phyloP scores from a whole-genome alignment of 35 echinoderm and acorn worm genomes.

The Diadema setosum region DNA sequence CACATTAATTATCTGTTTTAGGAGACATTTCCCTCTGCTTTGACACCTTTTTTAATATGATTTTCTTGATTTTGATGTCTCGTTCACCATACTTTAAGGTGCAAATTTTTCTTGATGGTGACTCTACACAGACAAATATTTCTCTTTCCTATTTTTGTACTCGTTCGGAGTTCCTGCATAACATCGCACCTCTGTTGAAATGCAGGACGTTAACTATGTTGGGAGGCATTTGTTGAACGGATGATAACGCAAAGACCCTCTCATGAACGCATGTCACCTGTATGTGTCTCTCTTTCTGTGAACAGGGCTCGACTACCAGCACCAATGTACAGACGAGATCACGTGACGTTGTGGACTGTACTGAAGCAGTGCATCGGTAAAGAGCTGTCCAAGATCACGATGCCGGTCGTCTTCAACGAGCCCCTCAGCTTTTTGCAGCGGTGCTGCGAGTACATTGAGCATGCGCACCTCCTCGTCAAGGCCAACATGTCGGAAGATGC shows the following conservation, averaged over 20 bases:
- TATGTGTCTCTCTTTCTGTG: background rate
- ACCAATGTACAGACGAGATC: conserved; percentile 70
- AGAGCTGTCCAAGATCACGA: conserved; percentile 95
- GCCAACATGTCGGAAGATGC: conserved; percentile 73
- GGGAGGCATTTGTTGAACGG: background rate
- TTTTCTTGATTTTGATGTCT: too few relatives aligned
- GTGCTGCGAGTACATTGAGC: conserved; percentile 90
- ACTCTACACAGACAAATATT: too few relatives aligned
- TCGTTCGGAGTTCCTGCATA: too few relatives aligned
- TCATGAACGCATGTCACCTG: background rate
- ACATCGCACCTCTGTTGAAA: too few relatives aligned
- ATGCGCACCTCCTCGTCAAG: conserved; percentile 73
- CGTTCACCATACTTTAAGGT: too few relatives aligned
- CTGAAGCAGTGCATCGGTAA: conserved; percentile 97
- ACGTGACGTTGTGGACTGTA: conserved; percentile 87
- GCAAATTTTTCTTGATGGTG: too few relatives aligned
- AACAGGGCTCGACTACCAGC: conserved; percentile 67
- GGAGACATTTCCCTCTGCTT: too few relatives aligned
- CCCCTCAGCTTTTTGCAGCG: conserved; percentile 94
- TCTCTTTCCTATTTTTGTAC: too few relatives aligned
- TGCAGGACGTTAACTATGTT: background rate
- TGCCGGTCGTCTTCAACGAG: conserved; percentile 98
- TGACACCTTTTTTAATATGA: too few relatives aligned
- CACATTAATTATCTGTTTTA: too few relatives aligned
- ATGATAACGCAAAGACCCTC: background rate